Evolutionary conservation across 37 sponge, comb jelly and placozoan genomes (phyloP).

Genomic region (Crambe crambe): DNA sequence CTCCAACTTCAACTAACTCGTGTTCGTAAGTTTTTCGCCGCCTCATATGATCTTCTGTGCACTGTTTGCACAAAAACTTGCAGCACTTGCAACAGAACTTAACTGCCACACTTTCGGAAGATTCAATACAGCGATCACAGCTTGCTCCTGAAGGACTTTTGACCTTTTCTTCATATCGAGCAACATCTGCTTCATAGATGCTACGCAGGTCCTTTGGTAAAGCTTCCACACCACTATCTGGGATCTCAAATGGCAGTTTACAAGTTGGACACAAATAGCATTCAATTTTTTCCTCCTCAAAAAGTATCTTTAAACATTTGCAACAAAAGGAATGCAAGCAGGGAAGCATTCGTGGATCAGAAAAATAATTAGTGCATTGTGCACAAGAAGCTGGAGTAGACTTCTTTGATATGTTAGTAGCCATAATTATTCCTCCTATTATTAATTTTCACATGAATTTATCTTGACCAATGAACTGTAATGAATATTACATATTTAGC

Average conservation of each 20-base stretch:
- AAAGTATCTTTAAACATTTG: constrained; percentile 26
- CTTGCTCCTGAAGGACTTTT: not conserved
- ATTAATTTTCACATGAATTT: too few species aligned
- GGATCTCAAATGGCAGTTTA: not conserved
- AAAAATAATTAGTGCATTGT: constrained; percentile 29
- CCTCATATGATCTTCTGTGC: constrained; percentile 22
- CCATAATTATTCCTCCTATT: too few species aligned
- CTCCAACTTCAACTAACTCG: constrained; percentile 12
- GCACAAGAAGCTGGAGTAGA: constrained; percentile 7
- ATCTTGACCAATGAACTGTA: too few species aligned
- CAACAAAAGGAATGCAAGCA: constrained; percentile 60
- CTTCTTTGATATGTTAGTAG: not conserved
- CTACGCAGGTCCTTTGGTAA: constrained; percentile 24
- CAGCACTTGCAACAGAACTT: constrained; percentile 42
- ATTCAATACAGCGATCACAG: constrained; percentile 38
- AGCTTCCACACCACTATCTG: constrained; percentile 13
- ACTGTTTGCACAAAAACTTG: constrained; percentile 44
- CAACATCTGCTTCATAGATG: constrained; percentile 41
- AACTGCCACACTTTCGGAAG: constrained; percentile 24
- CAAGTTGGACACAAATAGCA: constrained; percentile 36
- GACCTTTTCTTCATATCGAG: constrained; percentile 34
- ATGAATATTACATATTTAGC: too few species aligned
- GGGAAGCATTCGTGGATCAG: constrained; percentile 46
- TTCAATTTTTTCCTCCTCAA: constrained; percentile 6
- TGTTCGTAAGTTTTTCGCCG: constrained; percentile 28